phyloP scores from a whole-genome alignment of 2,888 invertebrate species.

The Gasteruption jaculator region DNA sequence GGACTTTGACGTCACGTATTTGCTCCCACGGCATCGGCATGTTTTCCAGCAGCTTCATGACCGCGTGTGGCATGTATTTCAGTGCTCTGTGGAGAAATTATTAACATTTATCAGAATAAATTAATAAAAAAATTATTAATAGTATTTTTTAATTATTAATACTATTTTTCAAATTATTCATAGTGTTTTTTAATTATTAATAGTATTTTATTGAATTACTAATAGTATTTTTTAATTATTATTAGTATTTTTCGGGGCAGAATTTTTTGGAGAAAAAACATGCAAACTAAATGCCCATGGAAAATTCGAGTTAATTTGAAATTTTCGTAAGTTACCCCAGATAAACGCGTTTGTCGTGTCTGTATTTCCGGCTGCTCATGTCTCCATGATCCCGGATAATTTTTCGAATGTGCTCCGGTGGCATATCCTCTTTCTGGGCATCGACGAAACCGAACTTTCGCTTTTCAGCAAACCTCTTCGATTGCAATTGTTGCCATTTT shows the following conservation, averaged over 20 bases:
- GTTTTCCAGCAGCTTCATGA: slow-evolving; percentile 96
- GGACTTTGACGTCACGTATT: slow-evolving; percentile 93
- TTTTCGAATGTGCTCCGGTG: slow-evolving; percentile 97
- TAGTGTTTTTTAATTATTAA: neutral
- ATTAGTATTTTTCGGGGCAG: no score
- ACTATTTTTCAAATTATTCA: neutral
- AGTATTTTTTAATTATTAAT: neutral
- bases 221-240: no score
- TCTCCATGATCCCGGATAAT: slow-evolving; percentile 99
- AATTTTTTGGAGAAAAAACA: no score
- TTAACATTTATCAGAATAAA: slow-evolving; percentile 17
- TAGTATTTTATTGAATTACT: neutral
- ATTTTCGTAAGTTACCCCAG: slow-evolving; percentile 61
- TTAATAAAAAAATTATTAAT: slow-evolving; percentile 9
- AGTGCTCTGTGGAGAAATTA: slow-evolving; percentile 64
- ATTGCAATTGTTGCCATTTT: slow-evolving; percentile 98
- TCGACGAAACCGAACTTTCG: slow-evolving; percentile 98
- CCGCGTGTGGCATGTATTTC: slow-evolving; percentile 99
- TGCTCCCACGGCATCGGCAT: slow-evolving; percentile 99
- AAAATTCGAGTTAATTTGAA: no score
- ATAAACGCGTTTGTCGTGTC: slow-evolving; percentile 98
- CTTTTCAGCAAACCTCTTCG: slow-evolving; percentile 98
- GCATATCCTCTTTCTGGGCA: slow-evolving; percentile 99
- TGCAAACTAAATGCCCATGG: no score
- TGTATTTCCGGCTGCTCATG: slow-evolving; percentile 98